Percentiles rank a stretch among this genome's conserved stretches.
These are phyloP conservation scores for Drosophila willistoni DNA, from an alignment of 1,140 invertebrate genomes.

Conservation along the genomic window DNA sequence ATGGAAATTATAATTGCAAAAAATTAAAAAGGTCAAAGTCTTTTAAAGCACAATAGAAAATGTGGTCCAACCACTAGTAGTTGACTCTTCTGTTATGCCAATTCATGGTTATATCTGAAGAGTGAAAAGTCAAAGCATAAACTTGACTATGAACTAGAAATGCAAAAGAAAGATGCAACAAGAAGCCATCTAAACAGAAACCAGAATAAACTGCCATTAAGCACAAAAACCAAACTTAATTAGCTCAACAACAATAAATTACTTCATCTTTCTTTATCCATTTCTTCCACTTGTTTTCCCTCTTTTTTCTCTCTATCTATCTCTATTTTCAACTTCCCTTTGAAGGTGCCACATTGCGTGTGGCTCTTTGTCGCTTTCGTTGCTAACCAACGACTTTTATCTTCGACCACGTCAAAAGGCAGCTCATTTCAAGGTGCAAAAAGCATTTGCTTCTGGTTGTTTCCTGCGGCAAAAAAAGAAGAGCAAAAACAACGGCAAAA, in stretches of 20 bases:
- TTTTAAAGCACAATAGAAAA: conserved; percentile 13
- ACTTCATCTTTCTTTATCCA: neutral
- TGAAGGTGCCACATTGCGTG: conserved; percentile 4
- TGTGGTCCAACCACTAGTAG: neutral
- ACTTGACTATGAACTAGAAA: conserved; percentile 16
- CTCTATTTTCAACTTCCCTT: neutral
- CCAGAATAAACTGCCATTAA: conserved; percentile 25
- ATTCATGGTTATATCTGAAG: neutral
- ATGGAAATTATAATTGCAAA: conserved; percentile 8
- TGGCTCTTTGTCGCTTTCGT: neutral
- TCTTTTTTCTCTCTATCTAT: neutral
- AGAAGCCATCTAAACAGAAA: neutral
- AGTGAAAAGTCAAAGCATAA: neutral
- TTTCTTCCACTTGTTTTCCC: neutral
- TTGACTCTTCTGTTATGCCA: neutral
- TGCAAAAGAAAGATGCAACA: conserved; percentile 1
- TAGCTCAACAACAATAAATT: conserved; percentile 39
- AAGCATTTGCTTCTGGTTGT: conserved; percentile 35
- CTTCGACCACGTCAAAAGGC: conserved; percentile 37
- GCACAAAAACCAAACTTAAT: conserved; percentile 49
- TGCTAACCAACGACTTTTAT: neutral
- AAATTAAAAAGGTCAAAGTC: conserved; percentile 14
- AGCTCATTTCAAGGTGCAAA: conserved; percentile 20
- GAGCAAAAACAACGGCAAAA: conserved; percentile 10
- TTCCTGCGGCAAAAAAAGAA: conserved; percentile 42